These are phyloP conservation scores for Lamproptera curius DNA, from an alignment of 2,888 invertebrate genomes.

Conservation along the genomic window DNA sequence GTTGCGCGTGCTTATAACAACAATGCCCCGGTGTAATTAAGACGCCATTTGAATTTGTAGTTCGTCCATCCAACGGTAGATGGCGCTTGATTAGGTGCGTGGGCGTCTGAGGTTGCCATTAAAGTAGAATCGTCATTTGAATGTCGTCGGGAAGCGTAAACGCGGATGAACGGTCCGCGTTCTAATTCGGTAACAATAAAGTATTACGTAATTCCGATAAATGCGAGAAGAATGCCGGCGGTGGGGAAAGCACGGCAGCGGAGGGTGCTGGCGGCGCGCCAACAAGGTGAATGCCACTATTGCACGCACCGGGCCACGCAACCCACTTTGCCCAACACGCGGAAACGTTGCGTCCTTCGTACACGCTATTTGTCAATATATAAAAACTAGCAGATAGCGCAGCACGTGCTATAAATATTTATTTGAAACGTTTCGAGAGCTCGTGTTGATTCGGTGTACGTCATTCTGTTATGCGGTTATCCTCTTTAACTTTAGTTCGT, in stretches of 20 bases:
- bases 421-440: not conserved
- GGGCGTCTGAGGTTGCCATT: too few relatives aligned
- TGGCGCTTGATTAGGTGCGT: too few relatives aligned
- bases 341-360: slow-evolving; percentile 37
- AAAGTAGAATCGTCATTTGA: not conserved
- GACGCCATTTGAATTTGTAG: not conserved
- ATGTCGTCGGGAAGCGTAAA: too few relatives aligned
- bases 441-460: not conserved
- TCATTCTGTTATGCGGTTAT: too few relatives aligned
- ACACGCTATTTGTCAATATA: slow-evolving; percentile 21
- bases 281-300: slow-evolving; percentile 77
- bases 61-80: slow-evolving; percentile 27
- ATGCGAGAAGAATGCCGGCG: slow-evolving; percentile 33
- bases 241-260: slow-evolving; percentile 26
- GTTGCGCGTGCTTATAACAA: slow-evolving; percentile 21
- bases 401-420: slow-evolving; percentile 1
- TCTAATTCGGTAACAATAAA: slow-evolving; percentile 24
- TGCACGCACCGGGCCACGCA: slow-evolving; percentile 58
- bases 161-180: too few relatives aligned
- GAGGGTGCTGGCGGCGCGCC: slow-evolving; percentile 53
- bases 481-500: too few relatives aligned
- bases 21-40: slow-evolving; percentile 7
- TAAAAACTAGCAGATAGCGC: slow-evolving; percentile 6
- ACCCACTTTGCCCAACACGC: slow-evolving; percentile 65
- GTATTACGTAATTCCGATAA: slow-evolving; percentile 34